phyloP scores from a whole-genome alignment of 2,113 vertebrate genomes.

The Chinchilla lanigera region DNA sequence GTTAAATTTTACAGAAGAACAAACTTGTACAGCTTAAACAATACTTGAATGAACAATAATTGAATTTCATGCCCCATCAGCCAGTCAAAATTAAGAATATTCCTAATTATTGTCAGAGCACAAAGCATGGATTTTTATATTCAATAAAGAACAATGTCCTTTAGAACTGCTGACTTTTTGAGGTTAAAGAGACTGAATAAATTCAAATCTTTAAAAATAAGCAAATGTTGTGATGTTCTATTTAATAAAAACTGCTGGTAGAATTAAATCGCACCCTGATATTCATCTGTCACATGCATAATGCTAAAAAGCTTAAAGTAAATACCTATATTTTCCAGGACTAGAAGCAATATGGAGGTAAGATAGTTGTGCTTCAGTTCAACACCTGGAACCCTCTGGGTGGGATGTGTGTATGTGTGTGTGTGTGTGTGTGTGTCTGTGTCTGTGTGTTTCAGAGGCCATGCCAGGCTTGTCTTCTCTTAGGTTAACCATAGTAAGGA shows the following conservation, averaged over 20 bases:
- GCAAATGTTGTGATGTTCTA: background rate
- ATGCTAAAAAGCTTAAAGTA: background rate
- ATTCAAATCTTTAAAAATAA: constrained; percentile 38
- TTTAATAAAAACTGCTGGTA: background rate
- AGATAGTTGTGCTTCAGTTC: background rate
- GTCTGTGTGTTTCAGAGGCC: background rate
- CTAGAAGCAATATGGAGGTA: background rate
- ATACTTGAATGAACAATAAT: constrained; percentile 66
- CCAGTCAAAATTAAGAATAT: constrained; percentile 61
- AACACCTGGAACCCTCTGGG: background rate
- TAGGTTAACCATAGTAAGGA: background rate
- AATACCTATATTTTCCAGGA: background rate
- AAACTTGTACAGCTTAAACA: constrained; percentile 49
- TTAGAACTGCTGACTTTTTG: background rate
- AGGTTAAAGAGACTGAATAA: constrained; percentile 20
- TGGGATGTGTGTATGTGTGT: background rate
- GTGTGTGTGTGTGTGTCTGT: background rate
- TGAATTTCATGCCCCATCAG: constrained; percentile 69
- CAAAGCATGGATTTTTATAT: constrained; percentile 42
- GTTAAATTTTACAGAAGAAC: constrained; percentile 63
- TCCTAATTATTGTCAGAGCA: constrained; percentile 53
- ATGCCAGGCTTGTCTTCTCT: background rate
- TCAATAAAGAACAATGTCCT: constrained; percentile 12
- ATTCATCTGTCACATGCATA: background rate
- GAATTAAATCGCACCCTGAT: background rate